Evolutionary conservation across 2,888 invertebrate species (phyloP).

Genomic region (Cetonia aurata): DNA sequence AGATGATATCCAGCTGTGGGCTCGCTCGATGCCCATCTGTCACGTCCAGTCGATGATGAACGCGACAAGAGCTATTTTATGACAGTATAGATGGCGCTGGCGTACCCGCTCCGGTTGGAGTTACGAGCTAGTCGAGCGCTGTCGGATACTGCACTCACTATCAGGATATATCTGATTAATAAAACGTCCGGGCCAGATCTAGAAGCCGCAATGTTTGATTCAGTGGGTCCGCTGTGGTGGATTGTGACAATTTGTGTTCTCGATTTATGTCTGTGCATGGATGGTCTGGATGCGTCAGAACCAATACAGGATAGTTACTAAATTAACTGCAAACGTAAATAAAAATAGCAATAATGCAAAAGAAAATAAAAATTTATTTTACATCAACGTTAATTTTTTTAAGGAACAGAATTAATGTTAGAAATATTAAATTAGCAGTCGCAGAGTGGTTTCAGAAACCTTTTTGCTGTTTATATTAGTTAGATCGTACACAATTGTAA

Average conservation of each 20-base stretch:
- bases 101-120: background rate
- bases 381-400: no score
- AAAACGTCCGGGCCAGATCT: constrained; percentile 10
- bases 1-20: constrained; percentile 1
- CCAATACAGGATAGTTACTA: no score
- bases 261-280: background rate
- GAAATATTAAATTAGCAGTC: no score
- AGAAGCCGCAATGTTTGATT: no score
- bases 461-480: no score
- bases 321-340: no score
- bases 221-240: background rate
- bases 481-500: no score
- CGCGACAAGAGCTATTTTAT: background rate
- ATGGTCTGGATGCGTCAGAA: no score
- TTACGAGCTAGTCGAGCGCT: background rate
- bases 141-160: background rate
- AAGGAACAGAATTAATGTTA: no score
- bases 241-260: background rate
- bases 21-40: constrained; percentile 19
- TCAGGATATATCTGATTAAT: constrained; percentile 29
- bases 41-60: constrained; percentile 22
- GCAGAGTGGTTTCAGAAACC: no score
- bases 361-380: no score
- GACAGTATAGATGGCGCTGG: background rate
- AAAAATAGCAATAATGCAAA: no score